Evolutionary conservation across 2,888 invertebrate genomes (phyloP).

Genomic region (Hydrotaea cyrtoneurina): DNA sequence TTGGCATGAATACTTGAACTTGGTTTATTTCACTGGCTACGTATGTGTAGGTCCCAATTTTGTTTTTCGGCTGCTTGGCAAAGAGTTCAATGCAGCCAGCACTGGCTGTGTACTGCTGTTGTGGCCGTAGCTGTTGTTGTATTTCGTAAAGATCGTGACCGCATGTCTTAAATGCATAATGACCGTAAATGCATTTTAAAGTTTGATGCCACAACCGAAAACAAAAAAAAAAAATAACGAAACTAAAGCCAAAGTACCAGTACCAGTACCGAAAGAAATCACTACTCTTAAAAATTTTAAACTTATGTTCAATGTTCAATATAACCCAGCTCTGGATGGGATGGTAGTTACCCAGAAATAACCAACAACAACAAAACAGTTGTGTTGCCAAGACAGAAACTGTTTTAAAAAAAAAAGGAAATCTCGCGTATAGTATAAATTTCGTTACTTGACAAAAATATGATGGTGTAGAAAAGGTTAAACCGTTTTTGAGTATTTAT

Average conservation of each 20-base stretch:
- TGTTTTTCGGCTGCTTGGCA: constrained; percentile 37
- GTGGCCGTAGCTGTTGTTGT: constrained; percentile 31
- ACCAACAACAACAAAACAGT: constrained; percentile 26
- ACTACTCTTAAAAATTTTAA: constrained; percentile 50
- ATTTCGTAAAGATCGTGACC: constrained; percentile 79
- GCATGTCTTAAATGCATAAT: constrained; percentile 81
- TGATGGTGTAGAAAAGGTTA: constrained; percentile 73
- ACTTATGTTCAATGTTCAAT: constrained; percentile 50
- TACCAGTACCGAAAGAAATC: constrained; percentile 46
- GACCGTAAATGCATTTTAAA: constrained; percentile 76
- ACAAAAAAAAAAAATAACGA: constrained; percentile 3
- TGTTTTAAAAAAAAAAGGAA: constrained; percentile 32
- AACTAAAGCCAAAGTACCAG: constrained; percentile 39
- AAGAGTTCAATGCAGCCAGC: constrained; percentile 61
- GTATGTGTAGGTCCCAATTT: constrained; percentile 54
- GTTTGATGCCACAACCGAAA: constrained; percentile 63
- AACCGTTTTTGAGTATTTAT: constrained; percentile 77
- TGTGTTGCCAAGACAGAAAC: constrained; percentile 38
- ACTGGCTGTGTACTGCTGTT: not conserved
- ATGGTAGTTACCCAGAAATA: constrained; percentile 4
- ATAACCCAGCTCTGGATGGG: not conserved
- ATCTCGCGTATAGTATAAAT: constrained; percentile 22
- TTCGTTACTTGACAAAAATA: constrained; percentile 63
- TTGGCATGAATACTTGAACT: constrained; percentile 31
- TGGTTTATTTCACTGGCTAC: constrained; percentile 27